A percentile compares a stretch with the other conserved stretches of the same genome.
Conservation (phyloP, 2,797 vertebrate species). For the Pelodytes ibericus region DNA sequence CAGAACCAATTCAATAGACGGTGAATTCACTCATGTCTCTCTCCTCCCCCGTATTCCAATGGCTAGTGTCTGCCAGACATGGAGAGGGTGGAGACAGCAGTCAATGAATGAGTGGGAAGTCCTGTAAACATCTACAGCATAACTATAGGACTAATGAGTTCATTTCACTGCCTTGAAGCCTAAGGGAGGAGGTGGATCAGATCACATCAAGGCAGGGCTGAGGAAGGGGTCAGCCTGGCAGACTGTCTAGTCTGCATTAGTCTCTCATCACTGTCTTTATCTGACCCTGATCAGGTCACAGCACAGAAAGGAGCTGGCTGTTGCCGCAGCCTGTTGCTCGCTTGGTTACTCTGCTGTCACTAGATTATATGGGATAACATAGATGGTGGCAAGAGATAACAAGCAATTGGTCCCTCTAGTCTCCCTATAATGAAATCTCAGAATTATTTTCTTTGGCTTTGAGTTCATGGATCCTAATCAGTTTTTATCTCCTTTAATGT, state of each 20-base stretch:
- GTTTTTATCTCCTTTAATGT: too few species aligned
- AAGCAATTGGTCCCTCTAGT: too few species aligned
- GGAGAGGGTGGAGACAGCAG: slow-evolving; percentile 36
- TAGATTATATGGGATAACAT: slow-evolving; percentile 9
- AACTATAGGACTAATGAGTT: slow-evolving; percentile 45
- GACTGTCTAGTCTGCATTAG: slow-evolving; percentile 47
- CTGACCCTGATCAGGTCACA: slow-evolving; percentile 38
- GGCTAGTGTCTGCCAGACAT: slow-evolving; percentile 40
- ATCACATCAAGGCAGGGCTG: slow-evolving; percentile 40
- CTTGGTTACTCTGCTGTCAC: slow-evolving; percentile 16
- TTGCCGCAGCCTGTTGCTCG: slow-evolving; percentile 32
- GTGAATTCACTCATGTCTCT: slow-evolving; percentile 15
- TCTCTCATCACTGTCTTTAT: slow-evolving; percentile 51
- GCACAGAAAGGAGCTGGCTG: slow-evolving; percentile 36
- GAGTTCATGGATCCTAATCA: too few species aligned
- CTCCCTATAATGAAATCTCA: too few species aligned
- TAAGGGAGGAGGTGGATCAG: slow-evolving; percentile 42
- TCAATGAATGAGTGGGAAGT: slow-evolving; percentile 52
- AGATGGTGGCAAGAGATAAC: too few species aligned
- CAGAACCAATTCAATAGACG: slow-evolving; percentile 37
- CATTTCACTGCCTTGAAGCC: slow-evolving; percentile 44
- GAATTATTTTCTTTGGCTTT: too few species aligned
- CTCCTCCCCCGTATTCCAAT: slow-evolving; percentile 41
- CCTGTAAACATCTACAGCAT: slow-evolving; percentile 16
- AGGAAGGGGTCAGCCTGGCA: slow-evolving; percentile 35